phyloP scores from a whole-genome alignment of 2,113 vertebrate genomes.

The Nothocercus nigrocapillus region DNA sequence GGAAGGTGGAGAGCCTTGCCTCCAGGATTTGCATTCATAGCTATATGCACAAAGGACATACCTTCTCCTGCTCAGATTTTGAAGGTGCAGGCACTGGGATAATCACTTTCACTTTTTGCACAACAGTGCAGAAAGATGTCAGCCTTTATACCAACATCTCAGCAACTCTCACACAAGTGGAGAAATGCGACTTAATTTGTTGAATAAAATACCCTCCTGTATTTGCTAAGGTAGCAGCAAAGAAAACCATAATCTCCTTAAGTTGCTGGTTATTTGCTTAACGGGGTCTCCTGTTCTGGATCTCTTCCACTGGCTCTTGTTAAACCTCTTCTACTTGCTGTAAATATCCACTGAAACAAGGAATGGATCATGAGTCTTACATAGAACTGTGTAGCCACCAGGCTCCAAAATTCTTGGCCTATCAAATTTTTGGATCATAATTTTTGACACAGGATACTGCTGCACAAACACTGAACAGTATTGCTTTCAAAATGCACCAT shows the following conservation, averaged over 20 bases:
- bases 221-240: background rate
- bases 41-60: background rate
- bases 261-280: background rate
- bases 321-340: background rate
- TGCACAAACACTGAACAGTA: background rate
- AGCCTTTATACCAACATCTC: background rate
- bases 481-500: background rate
- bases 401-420: background rate
- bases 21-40: background rate
- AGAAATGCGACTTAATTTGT: background rate
- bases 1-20: background rate
- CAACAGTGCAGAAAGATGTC: background rate
- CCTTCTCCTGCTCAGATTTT: background rate
- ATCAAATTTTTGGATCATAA: background rate
- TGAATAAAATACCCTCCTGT: background rate
- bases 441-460: background rate
- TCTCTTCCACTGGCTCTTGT: background rate
- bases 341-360: background rate
- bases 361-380: background rate
- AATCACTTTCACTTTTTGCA: background rate
- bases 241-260: background rate
- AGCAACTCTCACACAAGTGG: background rate
- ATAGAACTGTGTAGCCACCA: background rate
- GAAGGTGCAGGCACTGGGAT: background rate
- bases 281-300: background rate